Conservation (phyloP, 2,113 vertebrate genomes). For the Xyrauchen texanus region DNA sequence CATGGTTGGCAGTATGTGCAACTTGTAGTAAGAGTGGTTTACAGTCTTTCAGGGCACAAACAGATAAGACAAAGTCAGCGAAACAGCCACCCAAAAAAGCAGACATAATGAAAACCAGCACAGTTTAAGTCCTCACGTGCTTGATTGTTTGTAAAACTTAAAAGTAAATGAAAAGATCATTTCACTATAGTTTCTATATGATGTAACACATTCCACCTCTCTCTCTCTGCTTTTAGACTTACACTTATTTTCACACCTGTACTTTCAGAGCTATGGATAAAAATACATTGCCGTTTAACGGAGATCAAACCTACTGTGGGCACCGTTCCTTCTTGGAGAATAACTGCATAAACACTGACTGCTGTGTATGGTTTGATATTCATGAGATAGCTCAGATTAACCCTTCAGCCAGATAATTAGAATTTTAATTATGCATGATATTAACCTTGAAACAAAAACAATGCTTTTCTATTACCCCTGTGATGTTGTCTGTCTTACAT, state of each 20-base stretch:
- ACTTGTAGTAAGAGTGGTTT: too few species aligned
- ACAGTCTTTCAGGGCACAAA: not conserved
- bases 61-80: not conserved
- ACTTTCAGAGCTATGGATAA: not conserved
- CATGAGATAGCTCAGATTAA: constrained; percentile 36
- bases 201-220: constrained; percentile 8
- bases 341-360: constrained; percentile 1
- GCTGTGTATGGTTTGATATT: constrained; percentile 36
- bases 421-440: constrained; percentile 37
- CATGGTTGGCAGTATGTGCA: too few species aligned
- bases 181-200: not conserved
- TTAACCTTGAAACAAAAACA: constrained; percentile 35
- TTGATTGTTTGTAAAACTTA: constrained; percentile 24
- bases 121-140: not conserved
- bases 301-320: not conserved
- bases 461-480: constrained; percentile 32
- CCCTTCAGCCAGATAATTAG: constrained; percentile 25
- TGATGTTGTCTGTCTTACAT: constrained; percentile 24
- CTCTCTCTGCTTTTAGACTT: not conserved
- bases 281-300: constrained; percentile 26
- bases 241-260: constrained; percentile 25
- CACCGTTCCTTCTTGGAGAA: not conserved
- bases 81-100: not conserved
- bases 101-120: not conserved
- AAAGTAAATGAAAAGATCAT: constrained; percentile 11